phyloP scores from a whole-genome alignment of 2,888 invertebrate genomes.

The Ophion costatus region DNA sequence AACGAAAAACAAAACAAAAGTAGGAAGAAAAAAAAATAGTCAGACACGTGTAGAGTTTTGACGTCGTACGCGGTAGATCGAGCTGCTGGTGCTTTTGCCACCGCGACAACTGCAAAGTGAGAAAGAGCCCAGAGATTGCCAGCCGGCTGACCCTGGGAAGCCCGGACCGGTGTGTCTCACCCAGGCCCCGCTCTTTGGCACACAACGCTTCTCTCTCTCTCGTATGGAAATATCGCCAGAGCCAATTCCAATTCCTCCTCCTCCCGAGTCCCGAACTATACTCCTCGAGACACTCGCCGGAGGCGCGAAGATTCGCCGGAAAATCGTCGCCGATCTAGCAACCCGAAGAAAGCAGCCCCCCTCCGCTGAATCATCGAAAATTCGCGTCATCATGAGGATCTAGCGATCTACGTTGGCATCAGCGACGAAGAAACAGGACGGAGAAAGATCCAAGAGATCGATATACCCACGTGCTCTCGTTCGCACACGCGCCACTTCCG shows the following conservation, averaged over 20 bases:
- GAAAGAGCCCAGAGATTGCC: conserved; percentile 72
- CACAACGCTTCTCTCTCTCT: neutral
- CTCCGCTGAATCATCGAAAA: neutral
- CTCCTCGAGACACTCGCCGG: neutral
- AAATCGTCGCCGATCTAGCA: neutral
- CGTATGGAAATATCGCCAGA: conserved; percentile 46
- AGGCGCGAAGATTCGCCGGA: neutral
- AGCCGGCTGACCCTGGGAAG: conserved; percentile 82
- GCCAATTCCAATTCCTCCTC: conserved; percentile 24
- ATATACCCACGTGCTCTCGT: too few relatives aligned
- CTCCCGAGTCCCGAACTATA: neutral
- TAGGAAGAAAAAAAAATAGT: conserved; percentile 6
- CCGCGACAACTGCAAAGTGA: neutral
- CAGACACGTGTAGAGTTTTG: neutral
- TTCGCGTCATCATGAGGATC: neutral
- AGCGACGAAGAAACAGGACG: neutral
- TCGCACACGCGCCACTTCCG: neutral
- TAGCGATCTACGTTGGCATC: neutral
- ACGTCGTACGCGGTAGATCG: neutral
- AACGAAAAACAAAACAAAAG: too few relatives aligned
- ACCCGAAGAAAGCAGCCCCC: neutral
- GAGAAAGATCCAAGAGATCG: too few relatives aligned
- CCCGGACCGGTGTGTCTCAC: conserved; percentile 65
- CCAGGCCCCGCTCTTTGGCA: conserved; percentile 43
- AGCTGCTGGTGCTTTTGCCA: conserved; percentile 6